Conservation (phyloP, 2,113 vertebrate genomes). For the Lutjanus erythropterus region DNA sequence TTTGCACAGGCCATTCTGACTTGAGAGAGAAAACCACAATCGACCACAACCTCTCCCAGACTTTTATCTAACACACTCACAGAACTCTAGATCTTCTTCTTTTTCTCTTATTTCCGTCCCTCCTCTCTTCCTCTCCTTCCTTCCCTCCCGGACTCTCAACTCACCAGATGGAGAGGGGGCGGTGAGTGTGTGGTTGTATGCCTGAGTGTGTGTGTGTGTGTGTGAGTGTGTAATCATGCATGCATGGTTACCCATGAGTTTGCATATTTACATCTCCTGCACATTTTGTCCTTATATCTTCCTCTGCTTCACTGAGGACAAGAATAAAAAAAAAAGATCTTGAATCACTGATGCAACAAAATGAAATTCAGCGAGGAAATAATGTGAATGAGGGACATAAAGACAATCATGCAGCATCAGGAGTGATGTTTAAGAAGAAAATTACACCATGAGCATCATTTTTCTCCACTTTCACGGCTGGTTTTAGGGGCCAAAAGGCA, state of each 20-base stretch:
- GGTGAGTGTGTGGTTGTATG: constrained; percentile 37
- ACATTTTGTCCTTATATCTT: constrained; percentile 47
- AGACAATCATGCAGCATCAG: background rate
- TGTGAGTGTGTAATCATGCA: constrained; percentile 44
- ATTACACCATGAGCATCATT: background rate
- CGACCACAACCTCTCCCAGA: background rate
- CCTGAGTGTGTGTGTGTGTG: constrained; percentile 18
- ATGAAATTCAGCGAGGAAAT: background rate
- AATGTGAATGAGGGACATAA: background rate
- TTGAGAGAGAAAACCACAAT: constrained; percentile 9
- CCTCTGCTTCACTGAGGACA: constrained; percentile 12
- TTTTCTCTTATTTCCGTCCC: background rate
- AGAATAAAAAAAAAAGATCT: background rate
- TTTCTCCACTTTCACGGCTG: constrained; percentile 41
- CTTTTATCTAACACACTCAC: constrained; percentile 12
- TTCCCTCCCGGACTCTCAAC: constrained; percentile 38
- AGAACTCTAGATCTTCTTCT: background rate
- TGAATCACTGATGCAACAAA: background rate
- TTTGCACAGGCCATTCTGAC: background rate
- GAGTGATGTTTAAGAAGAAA: background rate
- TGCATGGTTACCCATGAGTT: constrained; percentile 73
- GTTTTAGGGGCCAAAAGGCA: constrained; percentile 75
- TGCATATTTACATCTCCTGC: constrained; percentile 74
- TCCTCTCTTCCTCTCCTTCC: constrained; percentile 21
- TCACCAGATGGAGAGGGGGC: constrained; percentile 82